A percentile compares a stretch with the other conserved stretches of the same genome.
Conservation (phyloP, 2,113 vertebrate species). For the Reinhardtius hippoglossoides region DNA sequence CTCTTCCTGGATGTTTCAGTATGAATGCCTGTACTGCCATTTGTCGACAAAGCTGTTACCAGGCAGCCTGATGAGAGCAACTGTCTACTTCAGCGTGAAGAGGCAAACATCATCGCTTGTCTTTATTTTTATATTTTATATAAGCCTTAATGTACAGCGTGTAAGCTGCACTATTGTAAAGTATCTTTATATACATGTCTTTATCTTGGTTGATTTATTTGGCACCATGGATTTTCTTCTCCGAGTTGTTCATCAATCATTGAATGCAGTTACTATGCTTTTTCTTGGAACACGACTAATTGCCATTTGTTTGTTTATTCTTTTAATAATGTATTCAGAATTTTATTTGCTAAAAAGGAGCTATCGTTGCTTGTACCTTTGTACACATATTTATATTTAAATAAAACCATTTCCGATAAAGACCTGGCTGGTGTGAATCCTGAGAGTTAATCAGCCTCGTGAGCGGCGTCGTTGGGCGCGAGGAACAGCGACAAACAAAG, state of each 20-base stretch:
- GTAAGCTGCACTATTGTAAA: conserved; percentile 86
- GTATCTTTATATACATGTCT: conserved; percentile 85
- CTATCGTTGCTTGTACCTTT: conserved; percentile 88
- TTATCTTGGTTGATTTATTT: conserved; percentile 76
- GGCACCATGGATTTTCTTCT: conserved; percentile 65
- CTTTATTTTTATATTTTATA: conserved; percentile 90
- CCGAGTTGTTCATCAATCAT: conserved; percentile 76
- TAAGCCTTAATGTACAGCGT: conserved; percentile 89
- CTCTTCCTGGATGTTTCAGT: conserved; percentile 68
- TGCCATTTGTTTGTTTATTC: conserved; percentile 77
- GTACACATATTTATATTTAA: conserved; percentile 91
- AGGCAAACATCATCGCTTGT: conserved; percentile 83
- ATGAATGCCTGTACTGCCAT: conserved; percentile 82
- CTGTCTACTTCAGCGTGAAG: conserved; percentile 71
- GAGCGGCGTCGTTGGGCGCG: conserved; percentile 34
- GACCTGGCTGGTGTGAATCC: conserved; percentile 47
- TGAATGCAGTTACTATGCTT: conserved; percentile 72
- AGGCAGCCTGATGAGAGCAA: conserved; percentile 72
- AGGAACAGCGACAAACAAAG: conserved; percentile 72
- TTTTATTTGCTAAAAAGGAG: conserved; percentile 85
- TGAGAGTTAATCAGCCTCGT: conserved; percentile 32
- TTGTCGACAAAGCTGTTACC: conserved; percentile 72
- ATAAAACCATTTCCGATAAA: conserved; percentile 88
- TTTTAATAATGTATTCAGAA: conserved; percentile 83
- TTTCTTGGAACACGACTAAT: conserved; percentile 77